These are phyloP conservation scores for Pristionchus entomophagus DNA, from an alignment of 2,888 invertebrate genomes.

Conservation along the genomic window DNA sequence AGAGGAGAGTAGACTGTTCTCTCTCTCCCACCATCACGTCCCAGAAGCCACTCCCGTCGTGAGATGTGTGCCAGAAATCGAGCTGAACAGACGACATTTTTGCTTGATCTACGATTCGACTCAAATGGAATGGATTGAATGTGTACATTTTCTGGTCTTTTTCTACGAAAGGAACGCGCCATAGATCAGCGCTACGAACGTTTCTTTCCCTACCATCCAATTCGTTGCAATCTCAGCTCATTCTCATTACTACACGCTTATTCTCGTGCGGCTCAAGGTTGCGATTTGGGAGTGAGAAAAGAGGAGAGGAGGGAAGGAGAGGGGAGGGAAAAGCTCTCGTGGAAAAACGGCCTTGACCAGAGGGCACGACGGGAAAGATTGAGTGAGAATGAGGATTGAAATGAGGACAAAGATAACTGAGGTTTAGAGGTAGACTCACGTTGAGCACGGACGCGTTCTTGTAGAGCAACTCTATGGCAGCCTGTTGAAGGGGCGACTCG, in stretches of 20 bases:
- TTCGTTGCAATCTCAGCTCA: constrained; percentile 5
- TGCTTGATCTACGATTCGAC: too few species aligned
- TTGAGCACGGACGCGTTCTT: constrained; percentile 42
- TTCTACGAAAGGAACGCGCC: neutral
- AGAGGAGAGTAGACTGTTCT: constrained; percentile 53
- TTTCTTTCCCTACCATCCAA: neutral
- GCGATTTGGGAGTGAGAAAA: neutral
- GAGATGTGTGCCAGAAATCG: constrained; percentile 82
- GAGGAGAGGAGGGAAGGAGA: constrained; percentile 7
- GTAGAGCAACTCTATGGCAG: constrained; percentile 19
- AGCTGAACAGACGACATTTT: constrained; percentile 68
- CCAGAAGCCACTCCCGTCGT: constrained; percentile 78
- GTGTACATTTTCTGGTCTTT: neutral
- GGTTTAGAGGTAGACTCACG: neutral
- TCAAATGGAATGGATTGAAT: neutral
- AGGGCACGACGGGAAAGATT: constrained; percentile 40
- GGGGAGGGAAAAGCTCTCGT: neutral
- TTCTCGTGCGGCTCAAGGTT: constrained; percentile 36
- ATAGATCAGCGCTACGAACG: neutral
- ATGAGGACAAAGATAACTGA: neutral
- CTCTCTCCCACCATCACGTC: constrained; percentile 86
- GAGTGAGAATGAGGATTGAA: neutral
- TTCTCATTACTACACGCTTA: constrained; percentile 37
- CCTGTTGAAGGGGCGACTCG: neutral
- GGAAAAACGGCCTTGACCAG: constrained; percentile 37